Evolutionary conservation across 2,113 vertebrate species (phyloP), one percentile per base, ranked within the genome.

Genomic region (Oriolus oriolus): DNA sequence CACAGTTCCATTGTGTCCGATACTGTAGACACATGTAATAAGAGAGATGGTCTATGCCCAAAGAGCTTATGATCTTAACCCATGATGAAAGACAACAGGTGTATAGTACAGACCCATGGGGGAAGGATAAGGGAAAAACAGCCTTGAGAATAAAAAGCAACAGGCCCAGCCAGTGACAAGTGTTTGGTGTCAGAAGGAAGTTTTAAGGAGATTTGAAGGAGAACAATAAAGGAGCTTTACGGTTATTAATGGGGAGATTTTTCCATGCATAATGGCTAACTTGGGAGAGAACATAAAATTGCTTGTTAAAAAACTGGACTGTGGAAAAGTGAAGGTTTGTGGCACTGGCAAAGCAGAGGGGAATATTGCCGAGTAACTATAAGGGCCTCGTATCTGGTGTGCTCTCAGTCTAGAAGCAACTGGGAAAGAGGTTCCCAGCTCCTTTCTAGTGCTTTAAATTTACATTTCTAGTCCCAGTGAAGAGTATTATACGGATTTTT

Each of bases 81-180:
- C 88, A 87, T 96, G 96, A 97, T 97, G 96, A 96, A 97, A 96
- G 96, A 96, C 96, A 96, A 97, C 95, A 94, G 96, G 95, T 96
- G 96, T 97, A 94, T 95, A 89, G 75, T 63, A 50, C 68, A 92
- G 95, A 93, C 89, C 93, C 91, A 84, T 81, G 95, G 92, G 93
- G 95, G 88, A 96, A 93, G 96, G 96, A 96, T 82, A 96, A 94
- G 83, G 80, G 92, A 71, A 95, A 93, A 94, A 61, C 90, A 93
- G 93, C 65, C 88, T 68, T 60, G 80, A 90, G 93, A 96, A 96
- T 84, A 96, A 96, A 95, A 96, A 95, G 79, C 90, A 96, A 95
- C 95, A 95, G 83, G 93, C 92, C 73, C 57, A 87, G 88, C 90
- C 85, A 92, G 79, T 68, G 83, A 60, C 90, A 94, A 96, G 96